Percentiles rank a stretch among this genome's conserved stretches.
Evolutionary conservation across 2,113 vertebrate species (phyloP).

Genomic region (Leucoraja erinaceus): DNA sequence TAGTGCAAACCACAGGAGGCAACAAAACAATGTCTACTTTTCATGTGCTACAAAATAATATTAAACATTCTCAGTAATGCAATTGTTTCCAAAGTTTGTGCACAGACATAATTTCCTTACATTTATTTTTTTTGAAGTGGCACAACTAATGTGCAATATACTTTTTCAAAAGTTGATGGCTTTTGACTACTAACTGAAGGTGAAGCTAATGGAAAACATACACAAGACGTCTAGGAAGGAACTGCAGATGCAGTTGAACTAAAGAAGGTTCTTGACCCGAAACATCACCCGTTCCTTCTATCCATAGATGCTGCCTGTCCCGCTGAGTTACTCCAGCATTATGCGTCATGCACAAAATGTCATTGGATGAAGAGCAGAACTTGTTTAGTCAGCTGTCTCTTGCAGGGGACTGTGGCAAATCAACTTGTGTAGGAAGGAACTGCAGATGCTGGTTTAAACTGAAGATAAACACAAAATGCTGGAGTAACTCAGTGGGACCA

Average conservation of each 20-base stretch:
- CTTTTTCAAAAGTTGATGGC: neutral
- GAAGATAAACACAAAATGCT: too few relatives aligned
- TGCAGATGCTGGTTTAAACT: too few relatives aligned
- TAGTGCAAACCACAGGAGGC: neutral
- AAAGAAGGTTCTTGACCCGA: too few relatives aligned
- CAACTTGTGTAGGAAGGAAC: too few relatives aligned
- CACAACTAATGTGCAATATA: neutral
- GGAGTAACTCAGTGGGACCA: too few relatives aligned
- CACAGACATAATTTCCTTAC: neutral
- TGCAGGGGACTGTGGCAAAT: too few relatives aligned
- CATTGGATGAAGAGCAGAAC: neutral
- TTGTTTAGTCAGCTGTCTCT: neutral
- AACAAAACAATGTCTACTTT: neutral
- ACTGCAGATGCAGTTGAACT: too few relatives aligned
- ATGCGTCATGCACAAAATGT: neutral
- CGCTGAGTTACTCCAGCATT: too few relatives aligned
- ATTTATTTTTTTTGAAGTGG: neutral
- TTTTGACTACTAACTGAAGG: neutral
- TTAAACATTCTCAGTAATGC: neutral
- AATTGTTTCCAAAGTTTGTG: neutral
- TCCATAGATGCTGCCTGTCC: too few relatives aligned
- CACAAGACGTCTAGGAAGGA: too few relatives aligned
- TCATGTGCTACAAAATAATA: neutral
- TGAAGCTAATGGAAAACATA: neutral
- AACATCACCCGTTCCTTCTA: too few relatives aligned